Percentiles rank a stretch among this genome's conserved stretches.
Evolutionary conservation across 1,140 invertebrate species (phyloP).

Genomic region (Drosophila baimaii): DNA sequence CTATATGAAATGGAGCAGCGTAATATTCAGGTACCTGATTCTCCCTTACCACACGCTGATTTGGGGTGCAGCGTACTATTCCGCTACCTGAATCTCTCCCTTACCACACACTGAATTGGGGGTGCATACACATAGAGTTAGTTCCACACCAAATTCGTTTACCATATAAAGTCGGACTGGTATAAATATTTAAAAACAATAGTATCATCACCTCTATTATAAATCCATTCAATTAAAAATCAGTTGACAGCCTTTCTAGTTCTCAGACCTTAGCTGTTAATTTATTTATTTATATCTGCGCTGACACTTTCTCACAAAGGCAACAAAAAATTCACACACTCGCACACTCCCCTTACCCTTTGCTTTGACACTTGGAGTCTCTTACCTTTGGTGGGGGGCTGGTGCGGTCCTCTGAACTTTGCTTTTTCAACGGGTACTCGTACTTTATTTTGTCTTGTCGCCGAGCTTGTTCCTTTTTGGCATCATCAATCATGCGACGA

Average conservation of each 20-base stretch:
- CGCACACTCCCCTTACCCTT: conserved; percentile 16
- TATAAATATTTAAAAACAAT: no score
- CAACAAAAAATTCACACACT: conserved; percentile 32
- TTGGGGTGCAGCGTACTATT: no score
- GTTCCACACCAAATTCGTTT: no score
- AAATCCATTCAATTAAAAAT: conserved; percentile 35
- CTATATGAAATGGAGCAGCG: no score
- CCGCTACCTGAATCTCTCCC: no score
- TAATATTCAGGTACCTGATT: no score
- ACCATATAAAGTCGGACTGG: no score
- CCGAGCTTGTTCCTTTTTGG: conserved; percentile 43
- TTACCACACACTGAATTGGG: no score
- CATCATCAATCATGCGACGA: conserved; percentile 60
- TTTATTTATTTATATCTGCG: conserved; percentile 10
- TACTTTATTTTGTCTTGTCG: conserved; percentile 30
- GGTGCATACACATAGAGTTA: no score
- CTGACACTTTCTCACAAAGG: conserved; percentile 37
- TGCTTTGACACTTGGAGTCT: conserved; percentile 25
- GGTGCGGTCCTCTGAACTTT: conserved; percentile 26
- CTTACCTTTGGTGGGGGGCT: not conserved
- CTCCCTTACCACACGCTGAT: no score
- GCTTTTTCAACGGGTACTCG: conserved; percentile 13
- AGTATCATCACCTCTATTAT: not conserved
- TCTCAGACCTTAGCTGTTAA: conserved; percentile 12
- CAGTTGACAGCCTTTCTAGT: conserved; percentile 7